Evolutionary conservation across 2,113 vertebrate species (phyloP), one percentile per base, ranked within the genome.

Genomic region (Solea solea): DNA sequence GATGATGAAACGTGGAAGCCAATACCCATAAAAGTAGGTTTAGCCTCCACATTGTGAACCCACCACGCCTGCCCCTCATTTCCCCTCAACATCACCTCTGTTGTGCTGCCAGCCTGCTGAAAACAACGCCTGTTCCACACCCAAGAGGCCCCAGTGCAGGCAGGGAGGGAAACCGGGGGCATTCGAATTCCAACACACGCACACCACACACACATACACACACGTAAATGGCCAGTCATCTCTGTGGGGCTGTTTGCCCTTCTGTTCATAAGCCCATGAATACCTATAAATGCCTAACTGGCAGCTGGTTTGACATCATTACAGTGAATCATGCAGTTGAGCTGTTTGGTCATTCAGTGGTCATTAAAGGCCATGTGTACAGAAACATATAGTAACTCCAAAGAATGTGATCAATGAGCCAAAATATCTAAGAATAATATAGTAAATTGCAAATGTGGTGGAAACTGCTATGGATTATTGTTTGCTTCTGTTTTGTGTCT

Each of bases 111-210:
- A 69, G 64, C 45, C 62, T 80, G 84, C 67, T 84, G 77, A 70
- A 79, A 88, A 73, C 59, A 78, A 67, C 72, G 54, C 75, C 72
- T 84, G 60, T 46, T 85, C 82, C 75, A 74, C 75, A 70, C 86
- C 86, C 71, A 81, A 64, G 76, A 76, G 87, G 81, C 86, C 81
- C 80, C 63, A 34, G 52, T 45, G 45, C 73, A 25, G 66, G 65
- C 34, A 54, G 69, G 46, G 78, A 76, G 76, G 66, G 76, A 58
- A 67, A 65, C 61, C 66, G 72, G 72, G 69, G 84, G 72, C 69
- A 85, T 76, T 64, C 12, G 8, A 86, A 86, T 87, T 80, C 85
- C 81, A 81, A 27, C 46, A 52, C 74, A 63, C 49, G 48, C 27
- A 11, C 62, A 65, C 64, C 46, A 52, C 74, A 27, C 51, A 44